These are phyloP conservation scores for Tragelaphus scriptus DNA, from an alignment of 2,113 vertebrate genomes.

Conservation along the genomic window DNA sequence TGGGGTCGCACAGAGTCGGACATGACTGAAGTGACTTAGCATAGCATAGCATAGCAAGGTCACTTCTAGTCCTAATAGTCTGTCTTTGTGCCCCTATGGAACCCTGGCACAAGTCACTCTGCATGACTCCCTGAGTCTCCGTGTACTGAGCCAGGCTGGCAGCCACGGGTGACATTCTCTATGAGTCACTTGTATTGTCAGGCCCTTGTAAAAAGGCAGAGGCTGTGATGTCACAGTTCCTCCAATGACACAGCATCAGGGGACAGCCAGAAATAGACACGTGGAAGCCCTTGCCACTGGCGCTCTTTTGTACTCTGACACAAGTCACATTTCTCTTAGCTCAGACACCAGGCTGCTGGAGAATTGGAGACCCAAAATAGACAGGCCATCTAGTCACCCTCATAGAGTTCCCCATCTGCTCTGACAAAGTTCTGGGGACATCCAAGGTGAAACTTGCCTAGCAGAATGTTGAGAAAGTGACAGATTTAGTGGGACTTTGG, in stretches of 20 bases:
- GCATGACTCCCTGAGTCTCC: not conserved
- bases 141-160: not conserved
- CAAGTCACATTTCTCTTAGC: conserved; percentile 57
- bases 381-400: conserved; percentile 50
- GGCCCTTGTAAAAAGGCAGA: conserved; percentile 17
- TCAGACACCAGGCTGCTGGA: conserved; percentile 33
- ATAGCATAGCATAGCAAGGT: not conserved
- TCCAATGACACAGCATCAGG: conserved; percentile 62
- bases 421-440: conserved; percentile 28
- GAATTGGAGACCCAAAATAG: conserved; percentile 60
- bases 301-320: conserved; percentile 23
- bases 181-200: conserved; percentile 42
- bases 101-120: not conserved
- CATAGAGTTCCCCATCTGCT: conserved; percentile 45
- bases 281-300: conserved; percentile 65
- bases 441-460: conserved; percentile 52
- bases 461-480: not conserved
- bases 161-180: not conserved
- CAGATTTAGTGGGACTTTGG: not conserved
- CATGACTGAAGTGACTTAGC: no score
- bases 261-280: conserved; percentile 64
- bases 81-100: not conserved
- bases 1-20: no score
- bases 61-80: not conserved
- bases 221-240: conserved; percentile 48